phyloP scores from a whole-genome alignment of 2,797 vertebrate genomes.

The Sitta carolinensis region DNA sequence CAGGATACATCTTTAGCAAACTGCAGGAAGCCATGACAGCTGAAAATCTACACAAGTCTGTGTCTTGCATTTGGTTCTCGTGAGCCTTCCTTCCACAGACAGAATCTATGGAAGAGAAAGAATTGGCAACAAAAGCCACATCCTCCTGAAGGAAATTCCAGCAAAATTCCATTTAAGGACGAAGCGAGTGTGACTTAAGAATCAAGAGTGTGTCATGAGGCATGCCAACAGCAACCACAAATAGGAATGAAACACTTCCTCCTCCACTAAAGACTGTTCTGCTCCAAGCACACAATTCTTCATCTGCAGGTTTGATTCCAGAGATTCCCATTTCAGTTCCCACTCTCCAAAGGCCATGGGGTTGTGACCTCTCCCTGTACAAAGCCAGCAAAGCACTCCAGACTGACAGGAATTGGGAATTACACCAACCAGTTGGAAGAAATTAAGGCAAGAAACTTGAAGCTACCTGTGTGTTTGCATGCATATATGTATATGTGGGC shows the following conservation, averaged over 20 bases:
- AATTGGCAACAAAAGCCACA: neutral
- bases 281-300: neutral
- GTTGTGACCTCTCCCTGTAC: neutral
- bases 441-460: neutral
- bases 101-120: neutral
- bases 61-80: neutral
- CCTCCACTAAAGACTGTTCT: neutral
- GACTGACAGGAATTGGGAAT: neutral
- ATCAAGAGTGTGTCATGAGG: neutral
- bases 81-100: neutral
- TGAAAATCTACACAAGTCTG: neutral
- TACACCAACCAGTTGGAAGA: neutral
- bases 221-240: neutral
- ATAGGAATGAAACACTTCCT: neutral
- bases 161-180: neutral
- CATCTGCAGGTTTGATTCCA: neutral
- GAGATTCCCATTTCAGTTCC: neutral
- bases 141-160: neutral
- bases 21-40: neutral
- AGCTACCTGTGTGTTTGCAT: rapidly evolving
- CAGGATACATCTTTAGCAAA: neutral
- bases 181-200: neutral
- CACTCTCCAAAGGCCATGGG: neutral
- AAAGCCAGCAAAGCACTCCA: neutral
- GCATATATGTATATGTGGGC: rapidly evolving